Base-by-base conservation (phyloP, 2,888 invertebrate species). In the Chrysolina americana region DNA sequence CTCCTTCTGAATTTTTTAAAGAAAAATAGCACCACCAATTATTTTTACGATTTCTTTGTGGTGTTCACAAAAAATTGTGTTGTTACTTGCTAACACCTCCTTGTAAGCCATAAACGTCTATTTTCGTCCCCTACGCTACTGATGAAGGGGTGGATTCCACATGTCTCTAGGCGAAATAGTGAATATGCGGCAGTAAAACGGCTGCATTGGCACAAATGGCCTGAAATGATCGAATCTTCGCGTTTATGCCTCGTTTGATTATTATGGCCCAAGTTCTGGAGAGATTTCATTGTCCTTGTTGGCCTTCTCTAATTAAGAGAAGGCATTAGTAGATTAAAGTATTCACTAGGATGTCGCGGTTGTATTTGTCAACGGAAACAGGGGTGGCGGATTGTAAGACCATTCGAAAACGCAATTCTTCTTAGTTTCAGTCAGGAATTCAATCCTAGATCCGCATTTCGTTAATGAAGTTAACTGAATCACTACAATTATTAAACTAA, bases 171-270 rank as follows among this genome's bases (percentile, higher is more conserved):
- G 64, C 50, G 64, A 53, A 69, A 56, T 53, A 68, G 44, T 69
- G 41, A 63, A 68, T 85, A 80, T 83, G 82, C 73, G 70, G 68
- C 77, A 79, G 81, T 85, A 83, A 84, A 85, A 85, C 83, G 84
- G 81, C 80, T 81, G 83, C 84, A 83, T 85, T 85, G 84, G 85
- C 86, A 85, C 84, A 85, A 87, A 87, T 86, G 85, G 85, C 75
- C 79, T 82, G 86, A 85, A 84, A 86, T 86, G 86, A 86, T 87
- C 85, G 83, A 86, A 87, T 87, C 85, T 84, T 82, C 77, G 83
- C 82, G 85, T 86, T 85, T 85, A 86, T 86, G 83, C 81, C 80
- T 81, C 84, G 85, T 83, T 85, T 84, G 84, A 86, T 86, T 85
- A 84, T 85, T 85, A 86, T 85, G 79, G 73, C 73, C 78, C 11